A percentile compares a stretch with the other conserved stretches of the same genome.
phyloP scores from a whole-genome alignment of 2,888 invertebrate genomes.

The Lasioglossum zephyrum region DNA sequence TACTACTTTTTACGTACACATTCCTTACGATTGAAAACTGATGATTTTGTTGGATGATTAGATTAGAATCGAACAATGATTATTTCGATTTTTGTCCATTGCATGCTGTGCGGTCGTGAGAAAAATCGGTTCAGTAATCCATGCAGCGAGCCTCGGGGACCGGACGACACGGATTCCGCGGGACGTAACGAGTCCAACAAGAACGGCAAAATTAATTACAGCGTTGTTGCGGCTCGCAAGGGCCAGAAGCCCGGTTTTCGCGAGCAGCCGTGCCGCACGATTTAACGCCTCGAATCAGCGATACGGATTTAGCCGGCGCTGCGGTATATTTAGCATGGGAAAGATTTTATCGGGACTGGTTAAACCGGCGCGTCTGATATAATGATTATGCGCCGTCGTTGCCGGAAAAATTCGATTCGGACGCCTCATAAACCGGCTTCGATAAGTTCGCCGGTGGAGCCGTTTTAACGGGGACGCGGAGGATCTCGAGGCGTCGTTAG shows the following conservation, averaged over 20 bases:
- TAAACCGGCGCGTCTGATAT: slow-evolving; percentile 74
- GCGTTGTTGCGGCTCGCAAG: slow-evolving; percentile 8
- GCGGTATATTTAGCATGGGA: slow-evolving; percentile 80
- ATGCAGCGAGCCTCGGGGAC: background rate
- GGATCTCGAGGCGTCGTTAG: slow-evolving; percentile 46
- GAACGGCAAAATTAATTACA: slow-evolving; percentile 43
- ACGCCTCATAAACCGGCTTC: slow-evolving; percentile 77
- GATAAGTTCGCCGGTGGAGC: slow-evolving; percentile 73
- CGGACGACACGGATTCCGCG: background rate
- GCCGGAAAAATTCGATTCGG: slow-evolving; percentile 74
- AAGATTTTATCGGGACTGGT: slow-evolving; percentile 81
- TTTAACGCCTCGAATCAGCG: slow-evolving; percentile 70
- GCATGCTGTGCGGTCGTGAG: background rate
- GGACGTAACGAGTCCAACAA: slow-evolving; percentile 7
- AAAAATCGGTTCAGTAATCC: background rate
- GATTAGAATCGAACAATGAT: no score
- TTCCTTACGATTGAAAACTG: no score
- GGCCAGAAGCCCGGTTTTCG: slow-evolving; percentile 39
- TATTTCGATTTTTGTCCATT: no score
- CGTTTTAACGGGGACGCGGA: slow-evolving; percentile 73
- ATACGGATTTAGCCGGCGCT: slow-evolving; percentile 78
- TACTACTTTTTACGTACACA: no score
- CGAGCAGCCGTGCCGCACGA: slow-evolving; percentile 50
- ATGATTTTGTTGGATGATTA: no score
- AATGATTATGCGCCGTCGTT: slow-evolving; percentile 75